Percentiles rank a stretch among this genome's conserved stretches.
These are phyloP conservation scores for Marmota monax DNA, from an alignment of 2,113 vertebrate genomes.

Conservation along the genomic window DNA sequence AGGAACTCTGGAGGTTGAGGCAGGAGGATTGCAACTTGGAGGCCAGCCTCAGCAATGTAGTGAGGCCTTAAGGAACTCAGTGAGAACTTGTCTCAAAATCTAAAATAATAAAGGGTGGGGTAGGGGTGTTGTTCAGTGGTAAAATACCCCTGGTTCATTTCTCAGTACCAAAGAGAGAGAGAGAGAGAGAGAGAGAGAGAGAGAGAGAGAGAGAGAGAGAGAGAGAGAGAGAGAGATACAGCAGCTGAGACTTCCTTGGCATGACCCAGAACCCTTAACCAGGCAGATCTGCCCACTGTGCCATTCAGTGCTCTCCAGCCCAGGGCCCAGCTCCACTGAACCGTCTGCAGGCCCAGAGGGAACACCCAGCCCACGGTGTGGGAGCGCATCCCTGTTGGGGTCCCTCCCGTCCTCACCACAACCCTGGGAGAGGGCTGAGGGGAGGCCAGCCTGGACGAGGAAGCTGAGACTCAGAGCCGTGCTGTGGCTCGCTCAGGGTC, in stretches of 20 bases:
- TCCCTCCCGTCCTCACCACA: neutral
- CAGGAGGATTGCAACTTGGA: neutral
- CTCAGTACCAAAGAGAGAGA: too few species aligned
- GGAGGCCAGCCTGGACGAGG: neutral
- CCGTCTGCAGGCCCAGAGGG: neutral
- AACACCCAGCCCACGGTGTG: neutral
- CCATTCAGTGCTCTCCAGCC: accelerated
- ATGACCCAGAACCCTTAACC: too few species aligned
- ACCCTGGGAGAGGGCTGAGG: neutral
- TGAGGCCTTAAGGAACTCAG: neutral
- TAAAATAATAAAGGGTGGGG: too few species aligned
- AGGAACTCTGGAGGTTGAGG: neutral
- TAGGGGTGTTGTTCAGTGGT: too few species aligned
- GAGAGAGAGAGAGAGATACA: too few species aligned
- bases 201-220: too few species aligned
- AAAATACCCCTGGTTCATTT: too few species aligned
- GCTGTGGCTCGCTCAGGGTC: neutral
- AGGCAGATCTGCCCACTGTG: too few species aligned
- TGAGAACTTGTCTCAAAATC: too few species aligned
- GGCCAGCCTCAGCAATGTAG: neutral
- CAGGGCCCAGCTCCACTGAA: too few species aligned
- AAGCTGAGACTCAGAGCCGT: neutral
- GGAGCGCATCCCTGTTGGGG: accelerated
- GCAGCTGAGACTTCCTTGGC: neutral
- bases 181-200: too few species aligned